Base-by-base conservation (phyloP, 2,113 vertebrate genomes). In the Crotalus tigris region DNA sequence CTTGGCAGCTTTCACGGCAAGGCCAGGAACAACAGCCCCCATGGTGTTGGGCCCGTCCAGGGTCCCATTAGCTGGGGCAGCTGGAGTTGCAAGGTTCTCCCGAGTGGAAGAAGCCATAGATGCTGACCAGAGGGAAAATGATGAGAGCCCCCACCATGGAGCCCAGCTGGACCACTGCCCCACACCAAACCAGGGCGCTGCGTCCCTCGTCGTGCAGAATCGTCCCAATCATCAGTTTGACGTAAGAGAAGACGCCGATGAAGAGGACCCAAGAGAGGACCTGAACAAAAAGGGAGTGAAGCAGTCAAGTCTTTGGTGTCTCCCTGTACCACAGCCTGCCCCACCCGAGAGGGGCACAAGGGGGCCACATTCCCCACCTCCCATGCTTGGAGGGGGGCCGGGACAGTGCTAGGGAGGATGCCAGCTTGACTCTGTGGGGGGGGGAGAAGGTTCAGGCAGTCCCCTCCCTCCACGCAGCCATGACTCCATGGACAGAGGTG, bases 181-280 rank as follows among this genome's bases (percentile, higher is more conserved):
- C 98, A 3, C 98, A 98, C 98, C 98, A 98, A 95, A 98, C 98
- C 0, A 98, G 98, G 57, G 98, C 98, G 61, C 98, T 96, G 97
- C 98, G 98, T 33, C 98, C 98, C 93, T 98, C 97, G 26, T 98
- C 98, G 0, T 98, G 97, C 87, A 98, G 94, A 90, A 98, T 98
- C 53, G 98, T 1, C 1, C 98, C 98, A 6, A 98, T 97, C 19
- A 98, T 98, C 96, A 98, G 98, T 94, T 98, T 98, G 90, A 98
- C 98, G 7, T 98, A 98, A 33, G 98, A 98, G 58, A 98, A 96
- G 3, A 95, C 91, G 90, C 98, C 97, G 4, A 98, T 90, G 3
- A 98, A 98, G 87, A 98, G 51, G 61, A 98, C 81, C 98, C 98
- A 98, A 29, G 96, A 95, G 91, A 96, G 17, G 59, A 98, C 98